These are phyloP conservation scores for Manis crassicaudata DNA, from an alignment of 2,797 vertebrate genomes.

Conservation along the genomic window DNA sequence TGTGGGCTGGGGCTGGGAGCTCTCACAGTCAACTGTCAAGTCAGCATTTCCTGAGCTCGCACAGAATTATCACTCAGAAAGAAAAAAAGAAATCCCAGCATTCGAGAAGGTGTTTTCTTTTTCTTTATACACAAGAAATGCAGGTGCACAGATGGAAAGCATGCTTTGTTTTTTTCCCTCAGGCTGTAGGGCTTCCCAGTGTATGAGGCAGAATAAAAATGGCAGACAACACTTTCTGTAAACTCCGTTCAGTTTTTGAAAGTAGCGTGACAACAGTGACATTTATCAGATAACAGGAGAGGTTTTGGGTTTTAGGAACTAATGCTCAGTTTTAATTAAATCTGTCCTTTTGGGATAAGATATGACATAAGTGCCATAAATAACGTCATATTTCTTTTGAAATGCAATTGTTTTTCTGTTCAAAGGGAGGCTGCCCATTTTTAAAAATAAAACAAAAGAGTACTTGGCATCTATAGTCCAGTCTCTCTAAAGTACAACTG, in stretches of 20 bases:
- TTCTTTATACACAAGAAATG: background rate
- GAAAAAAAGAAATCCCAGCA: background rate
- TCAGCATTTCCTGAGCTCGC: background rate
- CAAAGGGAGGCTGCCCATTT: constrained; percentile 33
- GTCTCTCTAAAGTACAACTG: constrained; percentile 19
- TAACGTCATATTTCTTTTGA: constrained; percentile 46
- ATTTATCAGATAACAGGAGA: background rate
- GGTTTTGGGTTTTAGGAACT: background rate
- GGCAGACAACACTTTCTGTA: background rate
- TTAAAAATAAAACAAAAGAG: constrained; percentile 36
- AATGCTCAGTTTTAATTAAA: constrained; percentile 38
- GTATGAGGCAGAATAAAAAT: background rate
- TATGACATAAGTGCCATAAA: constrained; percentile 55
- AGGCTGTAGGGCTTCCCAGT: background rate
- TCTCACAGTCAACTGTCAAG: background rate
- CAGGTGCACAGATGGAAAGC: background rate
- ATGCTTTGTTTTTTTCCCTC: background rate
- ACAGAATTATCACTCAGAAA: background rate
- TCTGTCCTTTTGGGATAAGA: constrained; percentile 39
- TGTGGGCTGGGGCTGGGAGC: too few relatives aligned
- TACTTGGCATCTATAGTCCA: background rate
- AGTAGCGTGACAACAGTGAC: background rate
- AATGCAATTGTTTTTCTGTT: constrained; percentile 43
- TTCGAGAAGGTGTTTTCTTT: background rate
- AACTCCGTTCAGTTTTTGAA: background rate